Conservation (phyloP, 1,140 invertebrate species). For the Heterodera schachtii region DNA sequence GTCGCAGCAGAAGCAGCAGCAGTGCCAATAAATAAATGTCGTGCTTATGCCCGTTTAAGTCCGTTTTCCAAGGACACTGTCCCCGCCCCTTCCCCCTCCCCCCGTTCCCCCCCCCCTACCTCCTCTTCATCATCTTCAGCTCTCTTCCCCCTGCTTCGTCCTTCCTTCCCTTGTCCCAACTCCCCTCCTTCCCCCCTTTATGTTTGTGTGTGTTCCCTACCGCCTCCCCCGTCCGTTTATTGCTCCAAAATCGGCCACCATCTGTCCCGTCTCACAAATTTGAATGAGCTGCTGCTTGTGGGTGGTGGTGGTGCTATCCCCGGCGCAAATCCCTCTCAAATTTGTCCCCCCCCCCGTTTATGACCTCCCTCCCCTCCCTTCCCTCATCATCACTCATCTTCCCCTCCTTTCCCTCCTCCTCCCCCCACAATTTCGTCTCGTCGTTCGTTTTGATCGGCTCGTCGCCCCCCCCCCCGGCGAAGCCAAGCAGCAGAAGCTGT, state of each 20-base stretch:
- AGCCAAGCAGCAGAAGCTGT: constrained; percentile 2
- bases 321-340: constrained; percentile 8
- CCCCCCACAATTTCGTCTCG: not conserved
- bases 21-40: not conserved
- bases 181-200: not conserved
- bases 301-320: not conserved
- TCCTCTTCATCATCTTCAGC: not conserved
- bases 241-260: constrained; percentile 8
- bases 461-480: not conserved
- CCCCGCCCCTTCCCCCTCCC: too few relatives aligned
- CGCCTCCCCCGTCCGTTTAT: not conserved
- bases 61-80: not conserved
- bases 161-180: not conserved
- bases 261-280: constrained; percentile 13
- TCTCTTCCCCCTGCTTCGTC: not conserved
- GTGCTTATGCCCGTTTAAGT: not conserved
- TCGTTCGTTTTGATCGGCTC: constrained; percentile 10
- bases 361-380: not conserved
- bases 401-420: too few relatives aligned
- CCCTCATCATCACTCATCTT: not conserved
- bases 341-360: constrained; percentile 14
- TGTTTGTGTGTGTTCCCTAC: constrained; percentile 6
- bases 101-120: not conserved
- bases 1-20: not conserved
- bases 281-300: not conserved